Conservation (phyloP, 2,113 vertebrate genomes). For the Pelecanoides urinatrix region DNA sequence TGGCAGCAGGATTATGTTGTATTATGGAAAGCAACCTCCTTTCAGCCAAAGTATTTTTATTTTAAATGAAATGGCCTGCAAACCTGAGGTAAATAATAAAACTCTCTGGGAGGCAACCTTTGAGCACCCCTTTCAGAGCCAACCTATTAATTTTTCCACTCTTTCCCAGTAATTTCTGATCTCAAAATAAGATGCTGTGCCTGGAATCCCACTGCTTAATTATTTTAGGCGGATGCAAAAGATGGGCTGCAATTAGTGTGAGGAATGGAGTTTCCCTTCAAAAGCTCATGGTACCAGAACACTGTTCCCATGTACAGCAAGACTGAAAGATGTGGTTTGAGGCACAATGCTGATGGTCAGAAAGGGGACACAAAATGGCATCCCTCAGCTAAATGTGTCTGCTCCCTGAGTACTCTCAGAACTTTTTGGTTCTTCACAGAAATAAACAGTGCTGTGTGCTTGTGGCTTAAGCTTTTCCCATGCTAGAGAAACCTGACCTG, state of each 20-base stretch:
- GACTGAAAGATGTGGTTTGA: neutral
- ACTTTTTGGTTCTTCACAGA: neutral
- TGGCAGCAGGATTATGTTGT: neutral
- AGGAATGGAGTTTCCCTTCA: neutral
- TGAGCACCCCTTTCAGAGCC: neutral
- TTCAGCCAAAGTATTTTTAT: neutral
- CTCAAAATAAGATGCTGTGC: conserved; percentile 23
- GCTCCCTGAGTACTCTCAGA: neutral
- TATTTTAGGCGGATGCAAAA: neutral
- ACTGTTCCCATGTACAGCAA: neutral
- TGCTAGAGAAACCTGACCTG: neutral
- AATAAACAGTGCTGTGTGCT: neutral
- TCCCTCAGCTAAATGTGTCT: neutral
- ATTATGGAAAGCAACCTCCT: neutral
- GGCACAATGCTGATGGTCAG: neutral
- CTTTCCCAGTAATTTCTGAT: conserved; percentile 30
- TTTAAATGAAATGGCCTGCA: neutral
- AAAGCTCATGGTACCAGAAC: neutral
- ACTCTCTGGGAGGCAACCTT: neutral
- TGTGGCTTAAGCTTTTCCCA: neutral
- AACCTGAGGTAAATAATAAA: neutral
- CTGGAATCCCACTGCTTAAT: neutral
- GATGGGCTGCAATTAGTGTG: conserved; percentile 26
- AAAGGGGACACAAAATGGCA: neutral
- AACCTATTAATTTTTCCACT: conserved; percentile 30